A percentile compares a stretch with the other conserved stretches of the same genome.
Conservation (phyloP, 2,797 vertebrate genomes). For the Halcyon smyrnensis region DNA sequence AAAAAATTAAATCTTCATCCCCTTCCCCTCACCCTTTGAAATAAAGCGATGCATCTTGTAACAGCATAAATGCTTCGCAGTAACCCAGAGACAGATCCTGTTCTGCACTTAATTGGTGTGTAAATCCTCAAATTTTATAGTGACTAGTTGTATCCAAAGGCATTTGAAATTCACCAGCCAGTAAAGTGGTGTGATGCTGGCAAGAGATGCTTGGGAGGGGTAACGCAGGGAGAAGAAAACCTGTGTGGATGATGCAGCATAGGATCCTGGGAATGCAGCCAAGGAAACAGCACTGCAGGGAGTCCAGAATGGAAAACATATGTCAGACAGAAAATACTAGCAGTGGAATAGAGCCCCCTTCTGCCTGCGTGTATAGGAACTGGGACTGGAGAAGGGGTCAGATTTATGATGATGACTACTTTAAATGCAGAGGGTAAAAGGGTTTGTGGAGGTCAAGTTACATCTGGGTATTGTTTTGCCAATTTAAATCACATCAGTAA, state of each 20-base stretch:
- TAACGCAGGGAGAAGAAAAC: neutral
- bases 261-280: constrained; percentile 57
- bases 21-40: neutral
- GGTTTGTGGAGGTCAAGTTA: neutral
- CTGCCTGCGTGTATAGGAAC: constrained; percentile 4
- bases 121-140: neutral
- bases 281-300: constrained; percentile 48
- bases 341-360: constrained; percentile 45
- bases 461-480: neutral
- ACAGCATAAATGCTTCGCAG: neutral
- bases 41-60: neutral
- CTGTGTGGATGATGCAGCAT: constrained; percentile 25
- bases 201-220: neutral
- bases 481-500: neutral
- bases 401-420: neutral
- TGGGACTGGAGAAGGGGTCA: neutral
- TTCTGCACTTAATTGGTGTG: neutral
- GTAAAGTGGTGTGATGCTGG: neutral
- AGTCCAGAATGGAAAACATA: constrained; percentile 12
- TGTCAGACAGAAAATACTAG: constrained; percentile 5
- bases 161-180: constrained; percentile 5
- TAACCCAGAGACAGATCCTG: neutral
- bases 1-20: neutral
- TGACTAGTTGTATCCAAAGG: neutral
- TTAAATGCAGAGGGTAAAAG: constrained; percentile 14